These are phyloP conservation scores for Adineta ricciae DNA, from an alignment of 2,888 invertebrate genomes.

Conservation along the genomic window DNA sequence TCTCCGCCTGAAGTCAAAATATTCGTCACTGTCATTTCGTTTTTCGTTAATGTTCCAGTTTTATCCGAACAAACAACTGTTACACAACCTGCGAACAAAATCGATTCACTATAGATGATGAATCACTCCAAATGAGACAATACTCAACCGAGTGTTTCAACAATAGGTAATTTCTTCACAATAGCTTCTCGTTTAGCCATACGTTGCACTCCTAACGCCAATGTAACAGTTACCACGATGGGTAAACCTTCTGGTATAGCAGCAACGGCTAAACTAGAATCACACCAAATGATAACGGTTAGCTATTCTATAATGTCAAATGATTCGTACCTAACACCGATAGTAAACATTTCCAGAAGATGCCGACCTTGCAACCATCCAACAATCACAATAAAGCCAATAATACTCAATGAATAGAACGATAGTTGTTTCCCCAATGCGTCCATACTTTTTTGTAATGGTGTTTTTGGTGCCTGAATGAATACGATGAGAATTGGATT, in stretches of 20 bases:
- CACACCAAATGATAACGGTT: too few species aligned
- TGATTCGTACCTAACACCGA: slow-evolving; percentile 72
- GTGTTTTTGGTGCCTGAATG: slow-evolving; percentile 75
- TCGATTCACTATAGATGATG: background rate
- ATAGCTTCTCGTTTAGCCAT: slow-evolving; percentile 96
- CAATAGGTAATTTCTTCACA: slow-evolving; percentile 94
- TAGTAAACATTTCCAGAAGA: slow-evolving; percentile 92
- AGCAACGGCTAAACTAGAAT: slow-evolving; percentile 71
- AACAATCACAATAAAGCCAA: slow-evolving; percentile 84
- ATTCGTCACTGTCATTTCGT: slow-evolving; percentile 95
- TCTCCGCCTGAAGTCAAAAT: slow-evolving; percentile 59
- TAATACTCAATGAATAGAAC: slow-evolving; percentile 90
- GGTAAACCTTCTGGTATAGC: slow-evolving; percentile 97
- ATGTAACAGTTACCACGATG: slow-evolving; percentile 94
- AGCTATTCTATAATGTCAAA: too few species aligned
- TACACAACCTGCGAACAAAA: slow-evolving; percentile 59
- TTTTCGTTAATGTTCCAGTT: slow-evolving; percentile 92
- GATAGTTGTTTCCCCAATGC: slow-evolving; percentile 87
- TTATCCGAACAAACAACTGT: slow-evolving; percentile 91
- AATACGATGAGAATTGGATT: slow-evolving; percentile 25
- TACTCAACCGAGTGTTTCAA: slow-evolving; percentile 65
- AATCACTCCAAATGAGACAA: background rate
- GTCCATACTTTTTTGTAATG: slow-evolving; percentile 93
- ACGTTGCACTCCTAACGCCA: slow-evolving; percentile 92
- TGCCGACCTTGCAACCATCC: slow-evolving; percentile 92